These are phyloP conservation scores for Sminthurides aquaticus DNA, from an alignment of 2,888 invertebrate genomes.

Conservation along the genomic window DNA sequence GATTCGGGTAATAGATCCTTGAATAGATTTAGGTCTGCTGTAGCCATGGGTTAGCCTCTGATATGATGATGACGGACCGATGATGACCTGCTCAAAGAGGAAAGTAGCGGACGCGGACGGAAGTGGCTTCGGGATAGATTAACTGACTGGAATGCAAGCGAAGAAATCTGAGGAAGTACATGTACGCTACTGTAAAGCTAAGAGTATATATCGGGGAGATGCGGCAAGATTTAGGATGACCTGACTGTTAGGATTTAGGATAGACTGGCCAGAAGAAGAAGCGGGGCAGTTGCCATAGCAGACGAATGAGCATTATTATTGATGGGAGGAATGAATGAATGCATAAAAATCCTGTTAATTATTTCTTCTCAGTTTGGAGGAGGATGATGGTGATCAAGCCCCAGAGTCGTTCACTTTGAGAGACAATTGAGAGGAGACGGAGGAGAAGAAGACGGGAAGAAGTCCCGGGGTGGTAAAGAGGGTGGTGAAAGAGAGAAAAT, in stretches of 20 bases:
- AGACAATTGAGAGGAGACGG: neutral
- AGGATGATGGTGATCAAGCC: no score
- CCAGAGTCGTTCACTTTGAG: no score
- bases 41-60: neutral
- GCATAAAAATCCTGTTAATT: neutral
- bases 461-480: neutral
- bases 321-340: neutral
- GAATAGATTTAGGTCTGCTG: neutral
- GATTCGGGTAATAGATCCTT: neutral
- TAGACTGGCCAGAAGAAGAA: no score
- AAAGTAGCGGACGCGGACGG: neutral
- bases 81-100: no score
- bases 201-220: no score
- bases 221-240: no score
- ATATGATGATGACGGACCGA: no score
- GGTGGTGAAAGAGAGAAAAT: neutral
- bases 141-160: neutral
- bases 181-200: no score
- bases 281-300: no score
- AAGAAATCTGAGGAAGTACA: neutral
- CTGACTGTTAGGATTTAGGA: no score
- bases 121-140: neutral
- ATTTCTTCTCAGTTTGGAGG: neutral
- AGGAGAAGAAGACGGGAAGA: neutral
- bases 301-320: no score